A percentile compares a stretch with the other conserved stretches of the same genome.
These are phyloP conservation scores for Rousettus madagascariensis DNA, from an alignment of 2,797 vertebrate genomes.

Conservation along the genomic window DNA sequence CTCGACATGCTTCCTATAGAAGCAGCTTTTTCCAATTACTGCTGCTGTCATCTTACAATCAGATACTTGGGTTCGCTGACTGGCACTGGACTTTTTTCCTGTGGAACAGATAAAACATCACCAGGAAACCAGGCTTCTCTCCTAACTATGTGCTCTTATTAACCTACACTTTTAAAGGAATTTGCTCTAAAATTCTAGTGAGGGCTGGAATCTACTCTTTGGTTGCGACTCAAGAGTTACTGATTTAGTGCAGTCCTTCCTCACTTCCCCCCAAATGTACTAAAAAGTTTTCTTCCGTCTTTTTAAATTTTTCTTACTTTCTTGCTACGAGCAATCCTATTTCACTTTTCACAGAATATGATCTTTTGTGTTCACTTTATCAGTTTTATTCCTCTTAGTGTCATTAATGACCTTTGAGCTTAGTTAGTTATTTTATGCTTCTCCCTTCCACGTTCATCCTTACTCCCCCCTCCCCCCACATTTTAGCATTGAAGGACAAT, in stretches of 20 bases:
- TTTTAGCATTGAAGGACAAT: conserved; percentile 73
- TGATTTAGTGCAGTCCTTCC: not conserved
- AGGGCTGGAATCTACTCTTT: not conserved
- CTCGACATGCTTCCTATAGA: not conserved
- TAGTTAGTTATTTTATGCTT: conserved; percentile 51
- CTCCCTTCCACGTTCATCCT: conserved; percentile 49
- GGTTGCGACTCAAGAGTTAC: not conserved
- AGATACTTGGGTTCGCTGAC: not conserved
- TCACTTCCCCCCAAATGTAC: not conserved
- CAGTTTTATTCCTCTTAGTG: conserved; percentile 64
- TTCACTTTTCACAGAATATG: conserved; percentile 71
- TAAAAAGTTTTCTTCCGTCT: not conserved
- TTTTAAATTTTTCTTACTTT: not conserved
- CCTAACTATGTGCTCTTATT: not conserved
- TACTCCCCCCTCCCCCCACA: not conserved
- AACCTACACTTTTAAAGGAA: not conserved
- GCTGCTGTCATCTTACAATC: not conserved
- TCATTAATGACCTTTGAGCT: conserved; percentile 74
- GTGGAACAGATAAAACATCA: conserved; percentile 39
- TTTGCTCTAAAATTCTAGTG: conserved; percentile 49
- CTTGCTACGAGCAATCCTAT: conserved; percentile 35
- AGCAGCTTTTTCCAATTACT: not conserved
- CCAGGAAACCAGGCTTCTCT: conserved; percentile 45
- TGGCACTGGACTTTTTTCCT: not conserved
- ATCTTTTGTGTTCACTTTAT: conserved; percentile 55